Percentiles rank a stretch among this genome's conserved stretches.
Conservation (phyloP, 2,888 invertebrate genomes). For the Sesia apiformis region DNA sequence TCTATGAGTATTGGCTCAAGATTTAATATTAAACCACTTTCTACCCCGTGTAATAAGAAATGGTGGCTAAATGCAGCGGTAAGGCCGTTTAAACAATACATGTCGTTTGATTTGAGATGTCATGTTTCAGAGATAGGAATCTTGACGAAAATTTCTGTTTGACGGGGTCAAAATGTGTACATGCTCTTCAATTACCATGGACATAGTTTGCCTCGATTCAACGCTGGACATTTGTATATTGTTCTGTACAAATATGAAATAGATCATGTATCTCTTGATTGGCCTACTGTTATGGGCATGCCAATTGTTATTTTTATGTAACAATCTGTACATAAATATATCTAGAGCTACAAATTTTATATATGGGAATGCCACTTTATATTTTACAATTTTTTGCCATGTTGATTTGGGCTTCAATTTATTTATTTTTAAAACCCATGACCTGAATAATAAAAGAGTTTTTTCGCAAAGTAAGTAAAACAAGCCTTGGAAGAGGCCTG, state of each 20-base stretch:
- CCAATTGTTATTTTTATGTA: conserved; percentile 1
- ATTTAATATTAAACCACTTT: not conserved
- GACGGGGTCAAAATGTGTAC: conserved; percentile 62
- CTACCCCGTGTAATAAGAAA: too few relatives aligned
- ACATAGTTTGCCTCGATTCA: conserved; percentile 34
- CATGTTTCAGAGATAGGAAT: conserved; percentile 59
- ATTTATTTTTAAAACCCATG: too few relatives aligned
- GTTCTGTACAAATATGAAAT: conserved; percentile 15
- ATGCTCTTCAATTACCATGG: conserved; percentile 64
- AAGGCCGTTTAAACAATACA: conserved; percentile 54
- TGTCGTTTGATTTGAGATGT: conserved; percentile 67
- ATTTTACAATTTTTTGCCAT: too few relatives aligned
- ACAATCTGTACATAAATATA: not conserved
- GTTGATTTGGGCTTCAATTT: too few relatives aligned
- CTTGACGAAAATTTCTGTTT: conserved; percentile 61
- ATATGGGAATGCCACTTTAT: too few relatives aligned
- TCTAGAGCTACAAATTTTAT: too few relatives aligned
- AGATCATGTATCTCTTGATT: conserved; percentile 41
- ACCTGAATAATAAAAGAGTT: too few relatives aligned
- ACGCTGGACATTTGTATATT: conserved; percentile 26
- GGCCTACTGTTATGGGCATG: conserved; percentile 13
- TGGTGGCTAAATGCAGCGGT: conserved; percentile 25
- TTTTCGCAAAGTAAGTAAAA: too few relatives aligned
- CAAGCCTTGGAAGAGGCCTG: too few relatives aligned
- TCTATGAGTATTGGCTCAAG: not conserved